Evolutionary conservation across 2,113 vertebrate genomes (phyloP).

Genomic region (Brachirus orientalis): DNA sequence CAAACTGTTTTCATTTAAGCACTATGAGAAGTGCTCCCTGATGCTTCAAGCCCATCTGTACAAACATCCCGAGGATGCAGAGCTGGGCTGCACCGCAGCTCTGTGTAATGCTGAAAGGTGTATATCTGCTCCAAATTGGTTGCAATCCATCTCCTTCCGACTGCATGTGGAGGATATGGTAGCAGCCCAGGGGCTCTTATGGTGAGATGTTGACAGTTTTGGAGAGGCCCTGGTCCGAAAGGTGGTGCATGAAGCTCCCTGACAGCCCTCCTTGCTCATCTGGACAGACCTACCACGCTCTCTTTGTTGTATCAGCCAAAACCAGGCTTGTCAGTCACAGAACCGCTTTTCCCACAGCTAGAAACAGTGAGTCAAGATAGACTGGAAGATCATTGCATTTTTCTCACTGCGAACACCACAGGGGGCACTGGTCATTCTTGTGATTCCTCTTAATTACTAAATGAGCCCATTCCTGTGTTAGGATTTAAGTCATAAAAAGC

Average conservation of each 20-base stretch:
- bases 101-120: conserved; percentile 49
- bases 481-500: conserved; percentile 77
- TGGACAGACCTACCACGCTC: conserved; percentile 31
- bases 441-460: conserved; percentile 76
- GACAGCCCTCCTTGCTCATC: conserved; percentile 38
- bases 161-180: conserved; percentile 48
- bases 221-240: conserved; percentile 46
- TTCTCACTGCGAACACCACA: conserved; percentile 49
- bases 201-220: conserved; percentile 61
- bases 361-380: conserved; percentile 32
- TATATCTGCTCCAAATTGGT: conserved; percentile 57
- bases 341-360: conserved; percentile 36
- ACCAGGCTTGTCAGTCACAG: conserved; percentile 49
- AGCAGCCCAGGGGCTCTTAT: conserved; percentile 55
- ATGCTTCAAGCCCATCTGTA: conserved; percentile 57
- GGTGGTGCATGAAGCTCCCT: conserved; percentile 40
- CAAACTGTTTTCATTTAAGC: conserved; percentile 37
- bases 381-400: conserved; percentile 34
- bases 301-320: conserved; percentile 32
- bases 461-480: conserved; percentile 75
- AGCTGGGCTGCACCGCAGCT: conserved; percentile 7
- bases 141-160: conserved; percentile 66
- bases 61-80: conserved; percentile 65
- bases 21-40: conserved; percentile 44
- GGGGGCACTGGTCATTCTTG: conserved; percentile 55